A percentile compares a stretch with the other conserved stretches of the same genome.
Evolutionary conservation across 2,797 vertebrate species (phyloP).

Genomic region (Hydrophis major): DNA sequence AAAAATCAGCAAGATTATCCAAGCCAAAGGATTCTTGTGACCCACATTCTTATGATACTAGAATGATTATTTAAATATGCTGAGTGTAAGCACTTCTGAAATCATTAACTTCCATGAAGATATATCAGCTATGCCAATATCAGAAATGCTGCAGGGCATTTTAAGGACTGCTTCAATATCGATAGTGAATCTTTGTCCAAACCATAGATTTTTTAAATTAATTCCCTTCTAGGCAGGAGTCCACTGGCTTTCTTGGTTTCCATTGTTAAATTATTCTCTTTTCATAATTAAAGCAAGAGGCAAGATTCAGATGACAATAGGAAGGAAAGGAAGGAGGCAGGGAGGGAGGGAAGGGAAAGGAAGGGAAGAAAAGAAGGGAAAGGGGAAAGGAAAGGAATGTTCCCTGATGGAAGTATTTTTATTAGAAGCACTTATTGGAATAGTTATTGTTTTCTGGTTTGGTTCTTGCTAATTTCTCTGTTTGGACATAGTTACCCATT

Average conservation of each 20-base stretch:
- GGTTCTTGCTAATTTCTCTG: conserved; percentile 20
- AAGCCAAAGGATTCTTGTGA: conserved; percentile 35
- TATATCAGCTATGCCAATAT: conserved; percentile 50
- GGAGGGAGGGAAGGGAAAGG: conserved; percentile 29
- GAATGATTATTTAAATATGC: conserved; percentile 57
- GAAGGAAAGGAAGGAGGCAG: not conserved
- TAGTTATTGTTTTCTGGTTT: conserved; percentile 41
- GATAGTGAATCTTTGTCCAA: conserved; percentile 44
- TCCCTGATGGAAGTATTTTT: conserved; percentile 47
- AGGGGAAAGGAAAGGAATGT: conserved; percentile 38
- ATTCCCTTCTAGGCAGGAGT: conserved; percentile 53
- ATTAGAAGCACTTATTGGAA: conserved; percentile 53
- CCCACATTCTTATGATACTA: conserved; percentile 48
- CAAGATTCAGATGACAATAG: conserved; percentile 34
- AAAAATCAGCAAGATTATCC: conserved; percentile 31
- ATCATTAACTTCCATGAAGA: conserved; percentile 53
- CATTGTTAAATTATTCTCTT: conserved; percentile 56
- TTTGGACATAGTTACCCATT: conserved; percentile 22
- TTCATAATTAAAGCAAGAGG: conserved; percentile 45
- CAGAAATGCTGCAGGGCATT: conserved; percentile 50
- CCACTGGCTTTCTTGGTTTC: conserved; percentile 27
- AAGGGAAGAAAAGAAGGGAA: conserved; percentile 11
- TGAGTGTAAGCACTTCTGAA: conserved; percentile 42
- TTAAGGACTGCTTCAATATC: conserved; percentile 54
- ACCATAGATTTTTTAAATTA: conserved; percentile 58